phyloP scores from a whole-genome alignment of 2,797 vertebrate species.

The Prionace glauca region DNA sequence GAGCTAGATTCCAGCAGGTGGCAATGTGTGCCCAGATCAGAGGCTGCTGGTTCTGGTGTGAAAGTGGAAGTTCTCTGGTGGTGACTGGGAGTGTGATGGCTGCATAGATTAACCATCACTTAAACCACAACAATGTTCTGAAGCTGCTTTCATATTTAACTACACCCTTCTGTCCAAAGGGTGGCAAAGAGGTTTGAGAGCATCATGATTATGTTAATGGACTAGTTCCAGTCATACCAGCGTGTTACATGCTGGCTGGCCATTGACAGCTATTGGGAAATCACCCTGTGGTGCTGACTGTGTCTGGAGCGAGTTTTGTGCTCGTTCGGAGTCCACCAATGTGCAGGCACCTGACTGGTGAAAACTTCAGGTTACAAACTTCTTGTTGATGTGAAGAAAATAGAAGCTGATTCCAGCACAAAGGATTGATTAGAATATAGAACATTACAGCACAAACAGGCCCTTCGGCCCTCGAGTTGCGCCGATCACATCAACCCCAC shows the following conservation, averaged over 20 bases:
- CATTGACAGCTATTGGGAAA: no score
- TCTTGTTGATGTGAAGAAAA: neutral
- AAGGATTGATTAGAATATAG: no score
- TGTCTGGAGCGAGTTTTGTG: no score
- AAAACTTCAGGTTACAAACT: neutral
- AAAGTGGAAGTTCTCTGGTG: neutral
- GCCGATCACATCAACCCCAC: no score
- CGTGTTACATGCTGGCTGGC: no score
- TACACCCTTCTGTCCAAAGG: neutral
- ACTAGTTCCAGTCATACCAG: neutral
- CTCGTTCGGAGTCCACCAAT: no score
- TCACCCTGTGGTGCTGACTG: no score
- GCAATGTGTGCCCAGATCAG: neutral
- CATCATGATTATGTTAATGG: neutral
- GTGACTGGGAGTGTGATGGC: neutral
- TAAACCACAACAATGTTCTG: neutral
- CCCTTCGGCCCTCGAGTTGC: no score
- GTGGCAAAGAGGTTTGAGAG: neutral
- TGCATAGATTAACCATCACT: neutral
- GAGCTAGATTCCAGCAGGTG: neutral
- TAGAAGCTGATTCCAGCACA: neutral
- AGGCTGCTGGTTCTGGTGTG: neutral
- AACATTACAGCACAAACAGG: no score
- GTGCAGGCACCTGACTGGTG: no score
- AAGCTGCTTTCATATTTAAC: neutral